Evolutionary conservation across 37 sponge, comb jelly and placozoan species (phyloP).

Genomic region (Eunapius fragilis): DNA sequence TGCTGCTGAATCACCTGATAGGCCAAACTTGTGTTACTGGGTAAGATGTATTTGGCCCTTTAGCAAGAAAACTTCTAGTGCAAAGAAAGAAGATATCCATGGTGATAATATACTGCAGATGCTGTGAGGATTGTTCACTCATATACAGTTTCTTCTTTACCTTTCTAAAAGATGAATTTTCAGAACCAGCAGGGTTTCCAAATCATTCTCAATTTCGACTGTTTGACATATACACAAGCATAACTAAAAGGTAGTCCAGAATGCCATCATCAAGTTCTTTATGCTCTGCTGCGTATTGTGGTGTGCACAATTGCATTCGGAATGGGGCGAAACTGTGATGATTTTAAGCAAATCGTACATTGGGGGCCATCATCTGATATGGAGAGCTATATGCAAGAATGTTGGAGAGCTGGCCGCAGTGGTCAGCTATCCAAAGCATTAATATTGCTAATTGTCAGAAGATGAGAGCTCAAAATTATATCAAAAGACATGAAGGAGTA

Average conservation of each 20-base stretch:
- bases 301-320: constrained; percentile 33
- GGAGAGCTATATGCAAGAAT: constrained; percentile 29
- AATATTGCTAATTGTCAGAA: background rate
- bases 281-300: constrained; percentile 4
- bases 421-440: constrained; percentile 8
- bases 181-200: constrained; percentile 14
- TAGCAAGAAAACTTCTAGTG: no score
- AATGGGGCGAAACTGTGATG: constrained; percentile 11
- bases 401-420: constrained; percentile 26
- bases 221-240: constrained; percentile 23
- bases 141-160: no score
- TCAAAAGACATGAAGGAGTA: constrained; percentile 7
- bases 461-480: background rate
- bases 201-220: constrained; percentile 10
- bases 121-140: no score
- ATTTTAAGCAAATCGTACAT: constrained; percentile 22
- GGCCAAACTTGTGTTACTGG: background rate
- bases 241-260: constrained; percentile 3
- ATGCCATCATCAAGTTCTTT: constrained; percentile 1
- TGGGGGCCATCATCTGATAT: constrained; percentile 21
- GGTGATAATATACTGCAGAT: no score
- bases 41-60: no score
- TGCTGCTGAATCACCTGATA: background rate
- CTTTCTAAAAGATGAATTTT: no score
- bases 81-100: no score